Conservation (phyloP, 1,140 invertebrate genomes). For the Colletes gigas region DNA sequence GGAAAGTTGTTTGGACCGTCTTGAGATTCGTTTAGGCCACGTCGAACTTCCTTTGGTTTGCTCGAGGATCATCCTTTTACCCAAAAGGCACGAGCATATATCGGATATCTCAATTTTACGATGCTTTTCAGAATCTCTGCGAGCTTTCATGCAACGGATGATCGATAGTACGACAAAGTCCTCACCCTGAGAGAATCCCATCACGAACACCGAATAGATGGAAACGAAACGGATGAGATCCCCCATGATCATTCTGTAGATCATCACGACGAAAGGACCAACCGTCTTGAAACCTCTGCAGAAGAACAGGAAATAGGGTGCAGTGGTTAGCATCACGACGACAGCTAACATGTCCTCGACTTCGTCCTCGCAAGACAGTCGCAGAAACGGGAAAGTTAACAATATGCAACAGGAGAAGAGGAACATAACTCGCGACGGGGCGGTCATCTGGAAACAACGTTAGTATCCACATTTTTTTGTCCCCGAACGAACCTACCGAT, state of each 20-base stretch:
- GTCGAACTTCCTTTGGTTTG: too few species aligned
- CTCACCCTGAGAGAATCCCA: constrained; percentile 97
- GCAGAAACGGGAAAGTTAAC: constrained; percentile 90
- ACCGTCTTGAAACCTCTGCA: constrained; percentile 98
- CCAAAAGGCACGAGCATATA: too few species aligned
- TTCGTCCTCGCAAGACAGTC: constrained; percentile 91
- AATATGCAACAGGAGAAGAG: constrained; percentile 95
- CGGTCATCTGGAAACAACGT: constrained; percentile 86
- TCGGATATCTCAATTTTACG: too few species aligned
- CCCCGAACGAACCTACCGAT: too few species aligned
- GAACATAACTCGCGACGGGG: constrained; percentile 95
- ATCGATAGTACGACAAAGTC: too few species aligned
- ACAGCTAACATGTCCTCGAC: constrained; percentile 95
- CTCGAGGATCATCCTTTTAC: too few species aligned
- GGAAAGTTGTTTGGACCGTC: too few species aligned
- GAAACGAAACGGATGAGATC: constrained; percentile 97
- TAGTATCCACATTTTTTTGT: not conserved
- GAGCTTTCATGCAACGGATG: too few species aligned
- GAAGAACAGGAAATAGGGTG: constrained; percentile 99
- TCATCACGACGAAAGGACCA: constrained; percentile 99
- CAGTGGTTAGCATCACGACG: constrained; percentile 96
- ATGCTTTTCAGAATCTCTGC: too few species aligned
- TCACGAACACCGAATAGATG: constrained; percentile 97
- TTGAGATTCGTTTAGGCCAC: too few species aligned
- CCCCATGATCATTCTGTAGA: constrained; percentile 98